Evolutionary conservation across 92 coral and sea anemone genomes (phyloP).

Genomic region (Galaxea fascicularis): DNA sequence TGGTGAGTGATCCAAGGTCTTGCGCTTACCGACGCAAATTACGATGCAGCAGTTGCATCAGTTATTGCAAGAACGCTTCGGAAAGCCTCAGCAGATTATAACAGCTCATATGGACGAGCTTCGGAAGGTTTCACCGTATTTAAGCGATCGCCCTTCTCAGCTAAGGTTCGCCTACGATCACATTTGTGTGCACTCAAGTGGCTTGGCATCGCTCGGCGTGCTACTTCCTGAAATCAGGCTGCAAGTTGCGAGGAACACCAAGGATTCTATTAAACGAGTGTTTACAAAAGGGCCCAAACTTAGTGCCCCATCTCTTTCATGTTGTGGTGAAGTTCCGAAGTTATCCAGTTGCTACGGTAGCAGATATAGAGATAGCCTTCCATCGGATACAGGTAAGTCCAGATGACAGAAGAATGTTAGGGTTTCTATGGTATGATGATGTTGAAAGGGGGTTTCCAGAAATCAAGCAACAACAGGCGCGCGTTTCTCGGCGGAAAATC

Average conservation of each 20-base stretch:
- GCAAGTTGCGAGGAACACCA: not conserved
- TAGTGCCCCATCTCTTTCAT: too few relatives aligned
- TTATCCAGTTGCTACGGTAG: too few relatives aligned
- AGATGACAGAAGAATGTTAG: too few relatives aligned
- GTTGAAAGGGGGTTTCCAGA: too few relatives aligned
- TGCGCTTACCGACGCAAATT: slow-evolving; percentile 26
- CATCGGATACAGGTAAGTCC: too few relatives aligned
- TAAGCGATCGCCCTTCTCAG: slow-evolving; percentile 37
- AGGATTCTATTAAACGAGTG: too few relatives aligned
- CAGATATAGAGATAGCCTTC: too few relatives aligned
- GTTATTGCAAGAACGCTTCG: not conserved
- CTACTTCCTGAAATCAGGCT: slow-evolving; percentile 18
- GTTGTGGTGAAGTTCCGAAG: too few relatives aligned
- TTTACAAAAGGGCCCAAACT: too few relatives aligned
- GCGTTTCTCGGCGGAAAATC: too few relatives aligned
- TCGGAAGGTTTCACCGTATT: slow-evolving; percentile 30
- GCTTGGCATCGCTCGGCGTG: slow-evolving; percentile 45
- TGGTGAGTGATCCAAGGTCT: slow-evolving; percentile 49
- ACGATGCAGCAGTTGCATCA: not conserved
- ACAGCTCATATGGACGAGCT: slow-evolving; percentile 65
- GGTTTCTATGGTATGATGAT: too few relatives aligned
- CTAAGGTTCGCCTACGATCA: slow-evolving; percentile 49
- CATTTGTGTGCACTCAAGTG: slow-evolving; percentile 56
- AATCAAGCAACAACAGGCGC: too few relatives aligned
- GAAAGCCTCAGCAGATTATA: not conserved